Conservation (phyloP, 1,140 invertebrate genomes). For the Drosophila ananassae region DNA sequence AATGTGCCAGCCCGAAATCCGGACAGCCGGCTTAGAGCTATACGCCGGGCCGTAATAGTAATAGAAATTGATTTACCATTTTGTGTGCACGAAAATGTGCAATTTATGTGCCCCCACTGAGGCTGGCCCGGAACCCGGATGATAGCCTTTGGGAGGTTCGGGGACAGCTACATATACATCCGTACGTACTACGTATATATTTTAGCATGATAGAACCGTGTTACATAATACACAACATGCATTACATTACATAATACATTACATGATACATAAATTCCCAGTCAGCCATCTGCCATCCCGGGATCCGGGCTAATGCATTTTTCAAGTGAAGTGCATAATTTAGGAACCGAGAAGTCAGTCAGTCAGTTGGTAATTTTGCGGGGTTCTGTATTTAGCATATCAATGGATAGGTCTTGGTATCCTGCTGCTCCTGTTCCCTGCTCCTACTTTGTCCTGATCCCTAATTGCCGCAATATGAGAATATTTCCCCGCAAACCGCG, state of each 20-base stretch:
- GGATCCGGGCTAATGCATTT: slow-evolving; percentile 67
- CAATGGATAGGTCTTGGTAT: slow-evolving; percentile 20
- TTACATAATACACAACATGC: too few species aligned
- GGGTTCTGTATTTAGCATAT: slow-evolving; percentile 45
- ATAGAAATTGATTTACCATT: slow-evolving; percentile 80
- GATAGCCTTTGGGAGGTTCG: slow-evolving; percentile 52
- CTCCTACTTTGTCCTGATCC: background rate
- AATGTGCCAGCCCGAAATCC: slow-evolving; percentile 64
- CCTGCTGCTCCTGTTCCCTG: background rate
- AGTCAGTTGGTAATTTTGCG: slow-evolving; percentile 53
- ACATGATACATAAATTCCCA: slow-evolving; percentile 46
- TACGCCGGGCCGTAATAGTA: slow-evolving; percentile 57
- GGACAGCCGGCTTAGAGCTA: slow-evolving; percentile 63
- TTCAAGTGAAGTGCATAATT: slow-evolving; percentile 72
- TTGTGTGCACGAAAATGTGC: slow-evolving; percentile 75
- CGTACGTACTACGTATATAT: slow-evolving; percentile 2
- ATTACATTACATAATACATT: too few species aligned
- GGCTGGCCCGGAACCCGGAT: slow-evolving; percentile 19
- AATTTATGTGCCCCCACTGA: slow-evolving; percentile 65
- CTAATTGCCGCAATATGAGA: slow-evolving; percentile 71
- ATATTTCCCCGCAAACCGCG: slow-evolving; percentile 23
- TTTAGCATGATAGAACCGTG: slow-evolving; percentile 3
- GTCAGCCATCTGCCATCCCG: slow-evolving; percentile 11
- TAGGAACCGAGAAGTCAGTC: slow-evolving; percentile 40
- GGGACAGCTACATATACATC: slow-evolving; percentile 32